A percentile compares a stretch with the other conserved stretches of the same genome.
Evolutionary conservation across 2,113 vertebrate species (phyloP).

Genomic region (Murina feae): DNA sequence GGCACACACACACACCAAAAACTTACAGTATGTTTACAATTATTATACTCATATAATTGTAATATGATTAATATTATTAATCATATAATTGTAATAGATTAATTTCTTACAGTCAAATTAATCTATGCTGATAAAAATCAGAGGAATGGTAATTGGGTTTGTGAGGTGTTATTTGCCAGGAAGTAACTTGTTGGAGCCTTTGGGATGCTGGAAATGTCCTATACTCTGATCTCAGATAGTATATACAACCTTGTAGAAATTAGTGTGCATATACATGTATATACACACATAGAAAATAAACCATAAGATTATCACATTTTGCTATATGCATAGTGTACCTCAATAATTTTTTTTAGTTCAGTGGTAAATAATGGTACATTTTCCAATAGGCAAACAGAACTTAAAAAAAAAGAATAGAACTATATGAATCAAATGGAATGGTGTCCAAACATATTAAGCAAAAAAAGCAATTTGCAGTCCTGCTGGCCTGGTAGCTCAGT

Average conservation of each 20-base stretch:
- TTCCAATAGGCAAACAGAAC: not conserved
- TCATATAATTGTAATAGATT: no score
- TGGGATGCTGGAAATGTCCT: not conserved
- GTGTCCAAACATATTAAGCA: not conserved
- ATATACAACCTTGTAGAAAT: not conserved
- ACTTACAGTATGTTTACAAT: not conserved
- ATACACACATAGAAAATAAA: not conserved
- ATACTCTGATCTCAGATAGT: not conserved
- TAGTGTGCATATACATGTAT: not conserved
- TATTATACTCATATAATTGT: no score
- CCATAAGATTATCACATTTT: not conserved
- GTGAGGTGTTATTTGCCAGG: not conserved
- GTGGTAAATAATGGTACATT: not conserved
- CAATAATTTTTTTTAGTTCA: not conserved
- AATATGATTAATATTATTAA: no score
- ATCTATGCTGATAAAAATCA: not conserved
- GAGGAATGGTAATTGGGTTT: not conserved
- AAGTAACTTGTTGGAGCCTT: not conserved
- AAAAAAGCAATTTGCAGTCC: not conserved
- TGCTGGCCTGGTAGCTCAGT: no score
- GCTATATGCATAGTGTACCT: not conserved
- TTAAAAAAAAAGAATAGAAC: not conserved
- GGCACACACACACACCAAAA: not conserved
- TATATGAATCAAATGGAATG: not conserved
- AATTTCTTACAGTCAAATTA: not conserved